phyloP scores from a whole-genome alignment of 1,140 invertebrate genomes.

The Halesus radiatus region DNA sequence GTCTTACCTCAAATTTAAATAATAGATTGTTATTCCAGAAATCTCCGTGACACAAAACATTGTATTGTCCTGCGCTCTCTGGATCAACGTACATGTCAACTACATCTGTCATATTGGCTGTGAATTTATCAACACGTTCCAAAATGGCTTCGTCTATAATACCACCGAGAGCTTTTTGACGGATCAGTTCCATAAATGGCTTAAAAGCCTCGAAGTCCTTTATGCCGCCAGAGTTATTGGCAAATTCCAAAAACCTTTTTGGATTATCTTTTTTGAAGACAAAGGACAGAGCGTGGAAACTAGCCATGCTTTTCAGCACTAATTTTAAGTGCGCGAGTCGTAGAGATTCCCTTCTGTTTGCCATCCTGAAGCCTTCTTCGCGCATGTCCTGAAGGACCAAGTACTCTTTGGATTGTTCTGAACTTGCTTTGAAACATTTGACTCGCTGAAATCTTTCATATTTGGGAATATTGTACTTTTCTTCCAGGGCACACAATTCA shows the following conservation, averaged over 20 bases:
- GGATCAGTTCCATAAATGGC: neutral
- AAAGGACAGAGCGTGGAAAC: conserved; percentile 71
- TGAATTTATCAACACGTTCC: conserved; percentile 54
- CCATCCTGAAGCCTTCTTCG: conserved; percentile 63
- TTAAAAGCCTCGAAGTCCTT: neutral
- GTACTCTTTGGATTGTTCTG: conserved; percentile 63
- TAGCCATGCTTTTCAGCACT: conserved; percentile 68
- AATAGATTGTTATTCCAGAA: conserved; percentile 73
- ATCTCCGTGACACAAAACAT: conserved; percentile 70
- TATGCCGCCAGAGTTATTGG: neutral
- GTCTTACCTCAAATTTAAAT: conserved; percentile 63
- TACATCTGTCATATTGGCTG: neutral
- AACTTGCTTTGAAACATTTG: conserved; percentile 62
- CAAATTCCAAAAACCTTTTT: conserved; percentile 56
- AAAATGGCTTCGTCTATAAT: neutral
- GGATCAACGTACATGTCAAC: no score
- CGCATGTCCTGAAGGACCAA: conserved; percentile 72
- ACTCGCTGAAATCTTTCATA: conserved; percentile 60
- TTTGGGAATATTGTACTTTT: conserved; percentile 55
- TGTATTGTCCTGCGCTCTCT: conserved; percentile 60
- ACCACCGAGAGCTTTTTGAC: conserved; percentile 10
- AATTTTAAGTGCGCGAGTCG: conserved; percentile 64
- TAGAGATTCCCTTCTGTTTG: conserved; percentile 65
- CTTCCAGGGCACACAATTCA: conserved; percentile 60
- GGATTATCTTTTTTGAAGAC: conserved; percentile 65